Percentiles rank a stretch among this genome's conserved stretches.
Conservation (phyloP, 2,888 invertebrate genomes). For the Phrixothrix hirtus region DNA sequence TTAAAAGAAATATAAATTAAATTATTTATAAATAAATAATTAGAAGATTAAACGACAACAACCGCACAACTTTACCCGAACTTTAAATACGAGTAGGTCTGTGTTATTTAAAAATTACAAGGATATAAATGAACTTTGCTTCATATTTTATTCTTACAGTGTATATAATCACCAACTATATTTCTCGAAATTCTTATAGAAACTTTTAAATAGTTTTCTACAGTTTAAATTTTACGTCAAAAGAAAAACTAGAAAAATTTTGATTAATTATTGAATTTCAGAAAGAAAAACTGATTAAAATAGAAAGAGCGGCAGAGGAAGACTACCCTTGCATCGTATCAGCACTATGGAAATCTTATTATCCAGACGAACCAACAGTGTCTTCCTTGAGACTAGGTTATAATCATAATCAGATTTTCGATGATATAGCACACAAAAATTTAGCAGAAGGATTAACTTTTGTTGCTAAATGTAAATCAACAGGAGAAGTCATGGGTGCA, state of each 20-base stretch:
- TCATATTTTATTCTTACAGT: too few species aligned
- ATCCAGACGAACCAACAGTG: slow-evolving; percentile 61
- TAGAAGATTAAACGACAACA: too few species aligned
- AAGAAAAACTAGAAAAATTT: too few species aligned
- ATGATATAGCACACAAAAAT: slow-evolving; percentile 53
- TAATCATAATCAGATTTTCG: slow-evolving; percentile 52
- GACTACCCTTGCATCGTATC: slow-evolving; percentile 57
- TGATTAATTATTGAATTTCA: background rate
- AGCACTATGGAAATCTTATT: slow-evolving; percentile 59
- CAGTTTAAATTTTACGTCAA: too few species aligned
- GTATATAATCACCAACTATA: too few species aligned
- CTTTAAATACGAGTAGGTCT: background rate
- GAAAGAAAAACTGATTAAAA: slow-evolving; percentile 38
- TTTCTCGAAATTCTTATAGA: too few species aligned
- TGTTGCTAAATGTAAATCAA: slow-evolving; percentile 53
- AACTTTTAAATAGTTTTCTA: too few species aligned
- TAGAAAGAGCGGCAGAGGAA: slow-evolving; percentile 54
- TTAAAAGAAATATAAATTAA: background rate
- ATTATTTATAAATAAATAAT: background rate
- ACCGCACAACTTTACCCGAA: too few species aligned
- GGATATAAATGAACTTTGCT: background rate
- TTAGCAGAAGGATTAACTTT: slow-evolving; percentile 51
- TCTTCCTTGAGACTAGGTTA: slow-evolving; percentile 57
- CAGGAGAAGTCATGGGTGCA: slow-evolving; percentile 55
- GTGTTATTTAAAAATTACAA: background rate